phyloP scores from a whole-genome alignment of 2,888 invertebrate genomes.

The Nomada goodeniana region DNA sequence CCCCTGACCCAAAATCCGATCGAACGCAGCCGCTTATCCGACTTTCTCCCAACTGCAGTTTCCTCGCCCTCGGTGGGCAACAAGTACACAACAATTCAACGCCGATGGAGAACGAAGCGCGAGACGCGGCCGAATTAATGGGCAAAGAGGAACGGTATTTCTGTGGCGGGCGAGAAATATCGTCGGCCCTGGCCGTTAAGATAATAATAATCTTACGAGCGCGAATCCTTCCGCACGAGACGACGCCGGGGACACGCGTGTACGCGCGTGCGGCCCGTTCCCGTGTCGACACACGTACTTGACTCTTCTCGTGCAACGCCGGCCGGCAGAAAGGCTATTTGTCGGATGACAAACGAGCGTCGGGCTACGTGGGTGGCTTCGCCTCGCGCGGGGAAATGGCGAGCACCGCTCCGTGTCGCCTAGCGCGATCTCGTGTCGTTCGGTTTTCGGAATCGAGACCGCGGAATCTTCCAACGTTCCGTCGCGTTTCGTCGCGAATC shows the following conservation, averaged over 20 bases:
- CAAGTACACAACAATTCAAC: conserved; percentile 7
- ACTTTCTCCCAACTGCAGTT: background rate
- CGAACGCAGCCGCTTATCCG: no score
- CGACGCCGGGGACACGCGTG: conserved; percentile 44
- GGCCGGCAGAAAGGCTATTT: conserved; percentile 80
- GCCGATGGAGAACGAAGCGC: background rate
- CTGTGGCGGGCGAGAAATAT: conserved; percentile 53
- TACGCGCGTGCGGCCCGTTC: conserved; percentile 40
- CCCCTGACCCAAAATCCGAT: no score
- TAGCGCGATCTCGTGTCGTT: conserved; percentile 70
- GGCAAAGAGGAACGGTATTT: conserved; percentile 45
- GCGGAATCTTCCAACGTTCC: conserved; percentile 18
- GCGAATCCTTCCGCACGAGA: conserved; percentile 51
- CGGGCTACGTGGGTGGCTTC: conserved; percentile 84
- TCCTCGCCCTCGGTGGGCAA: background rate
- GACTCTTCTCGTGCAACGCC: conserved; percentile 67
- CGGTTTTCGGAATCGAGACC: conserved; percentile 62
- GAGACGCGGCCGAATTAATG: conserved; percentile 36
- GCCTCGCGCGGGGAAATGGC: conserved; percentile 83
- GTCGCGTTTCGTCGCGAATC: conserved; percentile 31
- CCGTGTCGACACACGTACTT: conserved; percentile 71
- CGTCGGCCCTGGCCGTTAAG: conserved; percentile 63
- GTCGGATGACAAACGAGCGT: conserved; percentile 84
- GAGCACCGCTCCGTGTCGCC: conserved; percentile 83
- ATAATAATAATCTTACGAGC: conserved; percentile 72